Base-by-base conservation (phyloP, 2,888 invertebrate species). In the Kryphioiulus occultus region DNA sequence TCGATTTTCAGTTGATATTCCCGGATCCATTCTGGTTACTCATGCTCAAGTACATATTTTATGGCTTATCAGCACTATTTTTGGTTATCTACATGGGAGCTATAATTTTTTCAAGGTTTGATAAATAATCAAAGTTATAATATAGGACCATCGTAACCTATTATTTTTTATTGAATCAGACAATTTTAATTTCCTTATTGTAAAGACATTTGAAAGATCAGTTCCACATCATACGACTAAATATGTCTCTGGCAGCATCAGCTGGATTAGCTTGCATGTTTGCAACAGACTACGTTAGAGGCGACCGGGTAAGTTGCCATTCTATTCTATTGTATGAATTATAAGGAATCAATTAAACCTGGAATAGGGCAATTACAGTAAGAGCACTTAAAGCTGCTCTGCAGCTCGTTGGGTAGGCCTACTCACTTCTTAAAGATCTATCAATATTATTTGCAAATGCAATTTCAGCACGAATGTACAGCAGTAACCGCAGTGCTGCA, bases 151-250 rank as follows among this genome's bases (percentile, higher is more conserved):
- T 59, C 42, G 15, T 53, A 9, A 39, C 22, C 22, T 4, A 30
- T 82, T 86, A 86, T 32, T 9, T 26, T 32, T 84, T n/a, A 84
- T 19, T 83, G 22, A 78, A 30, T 0, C 35, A 12, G 22, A n/a
- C n/a, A 19, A 26, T 83, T 7, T 30, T 35, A 35, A 68, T 53
- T 86, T 87, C 87, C 88, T 88, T 82, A 30, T 84, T n/a, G 1
- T 39, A 32, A 84, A 85, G 90, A 22, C 89, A 90, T 35, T 88
- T 91, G 30, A 90, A 90, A 85, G 91, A 91, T 85, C 90, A 90
- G 88, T 91, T 91, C 89, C 91, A 91, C 86, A 87, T 90, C 84
- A 90, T 91, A 86, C 90, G 91, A 10, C 39, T 90, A 47, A 89
- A 90, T 86, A 88, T 90, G 82, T 89, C 90, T 0, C 32, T 90